Conservation (phyloP, 2,888 invertebrate species). For the Papilio elwesi region DNA sequence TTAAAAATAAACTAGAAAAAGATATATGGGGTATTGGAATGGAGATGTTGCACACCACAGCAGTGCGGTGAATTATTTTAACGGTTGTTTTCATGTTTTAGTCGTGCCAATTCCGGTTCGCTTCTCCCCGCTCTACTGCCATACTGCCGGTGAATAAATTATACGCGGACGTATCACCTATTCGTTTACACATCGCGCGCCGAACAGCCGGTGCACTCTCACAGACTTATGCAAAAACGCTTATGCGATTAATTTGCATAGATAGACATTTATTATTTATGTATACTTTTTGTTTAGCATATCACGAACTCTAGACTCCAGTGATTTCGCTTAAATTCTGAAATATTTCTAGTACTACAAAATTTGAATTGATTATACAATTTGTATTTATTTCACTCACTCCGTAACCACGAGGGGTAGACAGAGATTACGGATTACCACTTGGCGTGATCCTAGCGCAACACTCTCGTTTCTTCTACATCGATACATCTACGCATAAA, state of each 20-base stretch:
- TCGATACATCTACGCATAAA: too few relatives aligned
- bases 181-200: slow-evolving; percentile 10
- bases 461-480: too few relatives aligned
- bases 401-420: too few relatives aligned
- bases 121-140: not conserved
- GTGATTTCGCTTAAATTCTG: too few relatives aligned
- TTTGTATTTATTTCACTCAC: too few relatives aligned
- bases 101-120: not conserved
- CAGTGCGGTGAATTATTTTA: not conserved
- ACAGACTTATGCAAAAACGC: slow-evolving; percentile 4
- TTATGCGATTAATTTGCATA: not conserved
- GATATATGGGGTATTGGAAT: not conserved
- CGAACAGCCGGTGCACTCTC: slow-evolving; percentile 11
- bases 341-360: too few relatives aligned
- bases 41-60: not conserved
- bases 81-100: slow-evolving; percentile 9
- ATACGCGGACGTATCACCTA: slow-evolving; percentile 11
- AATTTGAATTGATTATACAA: too few relatives aligned
- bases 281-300: not conserved
- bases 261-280: not conserved
- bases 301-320: too few relatives aligned
- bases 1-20: too few relatives aligned
- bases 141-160: slow-evolving; percentile 8
- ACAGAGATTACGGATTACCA: too few relatives aligned
- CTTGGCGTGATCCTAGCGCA: too few relatives aligned